Evolutionary conservation across 2,888 invertebrate species (phyloP), one percentile per base, ranked within the genome.

Genomic region (Lasioglossum morio): DNA sequence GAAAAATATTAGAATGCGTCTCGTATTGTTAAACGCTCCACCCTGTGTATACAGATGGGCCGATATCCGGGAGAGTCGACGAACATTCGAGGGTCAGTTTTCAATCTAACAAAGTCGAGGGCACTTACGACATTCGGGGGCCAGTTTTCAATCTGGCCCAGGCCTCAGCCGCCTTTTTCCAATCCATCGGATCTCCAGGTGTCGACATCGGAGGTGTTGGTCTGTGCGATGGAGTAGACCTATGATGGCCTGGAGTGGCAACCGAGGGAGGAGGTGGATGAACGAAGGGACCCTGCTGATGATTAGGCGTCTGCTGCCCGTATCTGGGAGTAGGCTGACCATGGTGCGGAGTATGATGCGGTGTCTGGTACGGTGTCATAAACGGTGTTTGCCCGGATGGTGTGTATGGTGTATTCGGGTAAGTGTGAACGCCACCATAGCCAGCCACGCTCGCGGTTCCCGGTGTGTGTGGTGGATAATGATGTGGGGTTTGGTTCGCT

Each of bases 341-440:
- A 48, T 94, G 94, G 82, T 94, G 94, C 82, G 97, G 96, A 30
- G 96, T 96, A 53, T 96, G 95, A 92, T 97, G 97, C 0, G 97
- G 97, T 0, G 98, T 97, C 87, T 97, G 97, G 94, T 98, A 98
- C 0, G 99, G 99, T 0, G 99, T 99, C 97, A 99, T 98, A 95
- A 98, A 98, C 0, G 99, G 98, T 0, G 99, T 99, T 95, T 98
- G 98, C 0, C 98, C 98, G 80, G 98, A 98, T 1, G 98, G 98
- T 34, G 98, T 98, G 94, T 98, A 98, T 0, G 98, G 98, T 73
- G 98, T 98, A 94, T 97, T 98, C 72, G 98, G 97, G 95, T 98
- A 95, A 66, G 94, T 79, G 95, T 95, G 84, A 90, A 95, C 96
- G 1, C 95, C 96, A 77, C 96, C 96, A 88, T 96, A 96, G 7